Percentiles rank a stretch among this genome's conserved stretches.
Evolutionary conservation across 2,797 vertebrate genomes (phyloP).

Genomic region (Martes flavigula): DNA sequence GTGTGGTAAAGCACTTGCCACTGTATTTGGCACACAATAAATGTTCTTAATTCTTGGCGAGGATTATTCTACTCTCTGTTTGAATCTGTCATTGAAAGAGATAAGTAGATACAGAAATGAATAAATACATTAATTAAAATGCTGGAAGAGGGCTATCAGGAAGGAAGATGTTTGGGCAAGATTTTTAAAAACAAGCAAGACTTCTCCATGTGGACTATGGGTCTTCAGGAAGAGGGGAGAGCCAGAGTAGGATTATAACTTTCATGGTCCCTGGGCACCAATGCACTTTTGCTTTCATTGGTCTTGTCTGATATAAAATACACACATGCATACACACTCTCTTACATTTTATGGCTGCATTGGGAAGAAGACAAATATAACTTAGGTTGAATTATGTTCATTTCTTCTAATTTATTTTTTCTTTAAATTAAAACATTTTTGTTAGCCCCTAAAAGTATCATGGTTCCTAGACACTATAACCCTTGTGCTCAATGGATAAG

Average conservation of each 20-base stretch:
- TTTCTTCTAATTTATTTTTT: neutral
- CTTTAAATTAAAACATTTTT: neutral
- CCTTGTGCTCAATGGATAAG: neutral
- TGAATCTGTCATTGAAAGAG: neutral
- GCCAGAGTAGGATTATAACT: neutral
- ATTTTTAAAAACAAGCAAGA: neutral
- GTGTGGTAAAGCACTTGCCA: neutral
- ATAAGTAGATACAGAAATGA: neutral
- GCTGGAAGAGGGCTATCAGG: neutral
- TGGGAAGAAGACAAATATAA: neutral
- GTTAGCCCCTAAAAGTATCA: neutral
- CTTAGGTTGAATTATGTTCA: neutral
- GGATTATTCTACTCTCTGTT: conserved; percentile 24
- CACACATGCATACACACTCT: neutral
- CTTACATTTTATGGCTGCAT: neutral
- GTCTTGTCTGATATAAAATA: neutral
- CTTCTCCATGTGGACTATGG: neutral
- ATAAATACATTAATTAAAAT: conserved; percentile 43
- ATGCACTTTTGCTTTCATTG: neutral
- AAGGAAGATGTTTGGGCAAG: neutral
- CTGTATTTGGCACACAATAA: neutral
- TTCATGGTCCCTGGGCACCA: neutral
- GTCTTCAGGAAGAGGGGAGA: neutral
- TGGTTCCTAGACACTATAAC: neutral
- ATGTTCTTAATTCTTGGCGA: neutral